phyloP scores from a whole-genome alignment of 2,888 invertebrate species.

The Biston stratarius region DNA sequence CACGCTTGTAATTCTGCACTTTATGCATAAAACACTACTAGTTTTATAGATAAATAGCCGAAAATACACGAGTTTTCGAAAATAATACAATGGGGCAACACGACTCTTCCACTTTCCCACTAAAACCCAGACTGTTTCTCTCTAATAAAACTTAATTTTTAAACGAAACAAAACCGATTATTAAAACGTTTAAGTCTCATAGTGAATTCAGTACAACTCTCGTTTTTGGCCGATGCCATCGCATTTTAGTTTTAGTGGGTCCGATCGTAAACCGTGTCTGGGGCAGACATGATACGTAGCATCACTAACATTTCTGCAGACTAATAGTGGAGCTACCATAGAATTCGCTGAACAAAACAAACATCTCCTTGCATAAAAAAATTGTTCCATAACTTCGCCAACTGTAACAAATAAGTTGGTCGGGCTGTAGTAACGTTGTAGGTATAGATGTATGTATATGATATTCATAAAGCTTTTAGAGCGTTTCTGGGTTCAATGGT shows the following conservation, averaged over 20 bases:
- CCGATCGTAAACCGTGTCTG: slow-evolving; percentile 48
- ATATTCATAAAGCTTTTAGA: slow-evolving; percentile 27
- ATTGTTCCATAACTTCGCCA: not conserved
- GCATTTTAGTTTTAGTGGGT: slow-evolving; percentile 43
- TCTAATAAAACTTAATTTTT: not conserved
- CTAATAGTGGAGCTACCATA: not conserved
- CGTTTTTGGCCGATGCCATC: slow-evolving; percentile 35
- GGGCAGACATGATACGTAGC: slow-evolving; percentile 32
- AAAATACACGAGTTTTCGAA: too few relatives aligned
- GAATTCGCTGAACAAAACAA: not conserved
- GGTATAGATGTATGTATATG: slow-evolving; percentile 13
- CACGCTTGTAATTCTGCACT: too few relatives aligned
- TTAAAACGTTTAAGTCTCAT: slow-evolving; percentile 32
- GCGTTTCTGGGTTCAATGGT: slow-evolving; percentile 17
- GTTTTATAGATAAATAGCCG: too few relatives aligned
- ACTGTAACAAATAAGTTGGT: slow-evolving; percentile 4
- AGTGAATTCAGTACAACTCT: slow-evolving; percentile 37
- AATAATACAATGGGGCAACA: too few relatives aligned
- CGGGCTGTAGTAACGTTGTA: not conserved
- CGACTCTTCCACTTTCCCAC: too few relatives aligned
- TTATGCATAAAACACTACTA: too few relatives aligned
- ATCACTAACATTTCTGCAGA: not conserved
- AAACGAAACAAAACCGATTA: slow-evolving; percentile 12
- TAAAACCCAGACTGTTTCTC: too few relatives aligned
- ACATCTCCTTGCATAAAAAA: not conserved